Percentiles rank a stretch among this genome's conserved stretches.
phyloP scores from a whole-genome alignment of 1,140 invertebrate species.

The Drosophila watanabei region DNA sequence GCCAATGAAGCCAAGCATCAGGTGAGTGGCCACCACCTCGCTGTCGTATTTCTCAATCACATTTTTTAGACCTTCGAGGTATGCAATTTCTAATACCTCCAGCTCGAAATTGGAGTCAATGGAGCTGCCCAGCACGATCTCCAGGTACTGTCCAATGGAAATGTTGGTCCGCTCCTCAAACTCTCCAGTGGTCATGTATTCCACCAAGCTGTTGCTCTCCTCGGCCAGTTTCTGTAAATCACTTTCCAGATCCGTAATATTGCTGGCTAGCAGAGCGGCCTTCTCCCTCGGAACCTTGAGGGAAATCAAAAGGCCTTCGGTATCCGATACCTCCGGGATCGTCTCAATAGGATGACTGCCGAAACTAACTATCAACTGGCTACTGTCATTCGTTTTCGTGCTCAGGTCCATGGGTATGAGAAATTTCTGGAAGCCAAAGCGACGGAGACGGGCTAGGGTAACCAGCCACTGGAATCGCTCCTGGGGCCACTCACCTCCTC shows the following conservation, averaged over 20 bases:
- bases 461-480: background rate
- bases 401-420: background rate
- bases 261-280: background rate
- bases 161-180: background rate
- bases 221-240: background rate
- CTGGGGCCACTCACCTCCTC: background rate
- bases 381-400: background rate
- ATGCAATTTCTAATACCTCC: background rate
- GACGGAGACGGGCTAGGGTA: background rate
- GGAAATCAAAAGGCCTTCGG: background rate
- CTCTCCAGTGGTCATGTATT: background rate
- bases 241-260: background rate
- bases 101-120: background rate
- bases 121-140: background rate
- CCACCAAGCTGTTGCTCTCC: too few species aligned
- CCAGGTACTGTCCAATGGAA: background rate
- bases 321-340: background rate
- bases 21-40: constrained; percentile 1
- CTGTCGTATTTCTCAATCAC: background rate
- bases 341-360: background rate
- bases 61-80: background rate
- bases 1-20: background rate
- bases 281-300: background rate
- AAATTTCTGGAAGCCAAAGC: background rate
- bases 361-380: background rate